Conservation (phyloP, 1,140 invertebrate species). For the Temnothorax curvispinosus region DNA sequence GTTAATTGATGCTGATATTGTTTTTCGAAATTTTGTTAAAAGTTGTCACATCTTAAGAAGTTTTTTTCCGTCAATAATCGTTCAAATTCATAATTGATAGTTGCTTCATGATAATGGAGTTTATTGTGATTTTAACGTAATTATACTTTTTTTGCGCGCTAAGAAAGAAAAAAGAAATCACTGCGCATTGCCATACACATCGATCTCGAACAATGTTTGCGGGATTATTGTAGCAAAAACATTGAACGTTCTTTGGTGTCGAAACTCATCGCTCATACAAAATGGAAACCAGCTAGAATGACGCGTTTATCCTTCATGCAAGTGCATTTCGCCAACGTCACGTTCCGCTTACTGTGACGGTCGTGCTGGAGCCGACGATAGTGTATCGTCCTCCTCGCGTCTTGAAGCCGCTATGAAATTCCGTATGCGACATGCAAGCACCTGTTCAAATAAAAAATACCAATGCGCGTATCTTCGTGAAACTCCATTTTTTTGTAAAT, state of each 20-base stretch:
- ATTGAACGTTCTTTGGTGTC: slow-evolving; percentile 1
- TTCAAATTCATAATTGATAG: not conserved
- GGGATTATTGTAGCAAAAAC: not conserved
- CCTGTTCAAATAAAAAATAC: slow-evolving; percentile 39
- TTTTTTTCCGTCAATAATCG: not conserved
- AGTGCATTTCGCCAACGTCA: slow-evolving; percentile 60
- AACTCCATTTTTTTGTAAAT: not conserved
- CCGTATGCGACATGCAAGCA: not conserved
- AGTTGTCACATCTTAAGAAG: not conserved
- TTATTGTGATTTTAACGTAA: not conserved
- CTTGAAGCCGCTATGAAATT: slow-evolving; percentile 26
- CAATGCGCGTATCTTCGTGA: not conserved
- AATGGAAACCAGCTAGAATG: slow-evolving; percentile 35
- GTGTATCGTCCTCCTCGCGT: not conserved
- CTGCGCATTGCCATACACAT: not conserved
- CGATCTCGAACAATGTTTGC: slow-evolving; percentile 16
- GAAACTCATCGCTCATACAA: not conserved
- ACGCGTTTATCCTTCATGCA: slow-evolving; percentile 48
- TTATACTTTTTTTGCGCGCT: not conserved
- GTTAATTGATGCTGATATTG: not conserved
- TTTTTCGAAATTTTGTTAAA: not conserved
- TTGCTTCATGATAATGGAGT: not conserved
- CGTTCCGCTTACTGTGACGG: slow-evolving; percentile 39
- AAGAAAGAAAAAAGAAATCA: slow-evolving; percentile 3
- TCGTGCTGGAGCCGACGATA: slow-evolving; percentile 40